A percentile compares a stretch with the other conserved stretches of the same genome.
Conservation (phyloP, 2,113 vertebrate species). For the Amphilophus citrinellus region DNA sequence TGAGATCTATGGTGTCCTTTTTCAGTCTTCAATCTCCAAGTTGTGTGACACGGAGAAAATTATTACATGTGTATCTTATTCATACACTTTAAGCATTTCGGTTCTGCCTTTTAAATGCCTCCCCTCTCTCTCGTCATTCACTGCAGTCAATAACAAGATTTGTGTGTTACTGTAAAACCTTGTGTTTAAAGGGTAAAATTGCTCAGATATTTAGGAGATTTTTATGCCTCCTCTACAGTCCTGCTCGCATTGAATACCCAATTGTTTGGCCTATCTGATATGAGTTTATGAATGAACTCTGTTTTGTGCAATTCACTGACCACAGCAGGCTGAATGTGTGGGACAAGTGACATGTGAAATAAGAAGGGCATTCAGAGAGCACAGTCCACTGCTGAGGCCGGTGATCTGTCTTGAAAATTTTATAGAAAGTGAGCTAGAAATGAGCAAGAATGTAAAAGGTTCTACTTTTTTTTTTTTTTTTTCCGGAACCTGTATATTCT, state of each 20-base stretch:
- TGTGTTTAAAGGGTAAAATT: constrained; percentile 35
- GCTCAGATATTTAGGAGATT: constrained; percentile 32
- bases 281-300: constrained; percentile 38
- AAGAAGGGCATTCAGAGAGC: background rate
- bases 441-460: background rate
- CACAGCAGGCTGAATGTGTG: background rate
- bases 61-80: background rate
- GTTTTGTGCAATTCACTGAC: constrained; percentile 32
- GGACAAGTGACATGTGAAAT: background rate
- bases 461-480: background rate
- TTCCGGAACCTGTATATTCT: background rate
- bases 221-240: background rate
- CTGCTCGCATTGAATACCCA: constrained; percentile 13
- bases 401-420: background rate
- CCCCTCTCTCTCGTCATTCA: background rate
- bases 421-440: background rate
- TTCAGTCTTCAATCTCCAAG: background rate
- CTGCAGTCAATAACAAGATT: background rate
- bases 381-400: background rate
- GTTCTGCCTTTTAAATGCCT: background rate
- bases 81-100: constrained; percentile 6
- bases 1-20: background rate
- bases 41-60: constrained; percentile 8
- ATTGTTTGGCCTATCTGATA: constrained; percentile 46
- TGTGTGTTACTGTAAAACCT: background rate